Percentiles rank a stretch among this genome's conserved stretches.
These are phyloP conservation scores for Poeciliopsis retropinna DNA, from an alignment of 2,113 vertebrate species.

Conservation along the genomic window DNA sequence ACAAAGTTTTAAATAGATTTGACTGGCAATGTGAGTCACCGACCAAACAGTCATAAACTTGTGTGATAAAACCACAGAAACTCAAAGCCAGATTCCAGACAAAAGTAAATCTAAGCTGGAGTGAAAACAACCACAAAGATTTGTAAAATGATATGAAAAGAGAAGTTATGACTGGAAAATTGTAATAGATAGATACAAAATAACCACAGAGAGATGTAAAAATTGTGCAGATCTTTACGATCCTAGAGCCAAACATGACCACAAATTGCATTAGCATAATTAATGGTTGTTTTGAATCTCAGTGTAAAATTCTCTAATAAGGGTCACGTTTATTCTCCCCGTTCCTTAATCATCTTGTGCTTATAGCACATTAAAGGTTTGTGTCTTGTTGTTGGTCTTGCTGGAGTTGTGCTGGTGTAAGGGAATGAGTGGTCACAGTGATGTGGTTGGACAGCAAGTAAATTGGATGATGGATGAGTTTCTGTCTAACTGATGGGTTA, in stretches of 20 bases:
- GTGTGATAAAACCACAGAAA: background rate
- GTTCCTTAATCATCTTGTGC: background rate
- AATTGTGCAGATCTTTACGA: background rate
- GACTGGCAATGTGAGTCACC: background rate
- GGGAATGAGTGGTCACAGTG: slow-evolving; percentile 70
- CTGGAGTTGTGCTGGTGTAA: slow-evolving; percentile 50
- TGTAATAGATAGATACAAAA: background rate
- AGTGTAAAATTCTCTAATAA: background rate
- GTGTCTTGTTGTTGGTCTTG: slow-evolving; percentile 28
- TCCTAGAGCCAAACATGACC: background rate
- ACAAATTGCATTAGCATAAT: background rate
- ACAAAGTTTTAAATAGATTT: too few relatives aligned
- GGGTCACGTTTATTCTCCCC: background rate
- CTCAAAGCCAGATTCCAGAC: background rate
- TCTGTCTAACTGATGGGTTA: slow-evolving; percentile 60
- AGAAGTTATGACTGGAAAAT: background rate
- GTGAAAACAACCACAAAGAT: background rate
- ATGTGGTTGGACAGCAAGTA: slow-evolving; percentile 58
- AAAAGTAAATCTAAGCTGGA: background rate
- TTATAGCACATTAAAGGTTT: background rate
- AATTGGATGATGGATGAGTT: slow-evolving; percentile 75
- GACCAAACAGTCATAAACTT: too few relatives aligned
- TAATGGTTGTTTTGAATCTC: background rate
- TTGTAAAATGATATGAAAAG: background rate
- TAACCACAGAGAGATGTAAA: background rate